Percentiles rank a stretch among this genome's conserved stretches.
These are phyloP conservation scores for Vicugna pacos DNA, from an alignment of 2,113 vertebrate species.

Conservation along the genomic window DNA sequence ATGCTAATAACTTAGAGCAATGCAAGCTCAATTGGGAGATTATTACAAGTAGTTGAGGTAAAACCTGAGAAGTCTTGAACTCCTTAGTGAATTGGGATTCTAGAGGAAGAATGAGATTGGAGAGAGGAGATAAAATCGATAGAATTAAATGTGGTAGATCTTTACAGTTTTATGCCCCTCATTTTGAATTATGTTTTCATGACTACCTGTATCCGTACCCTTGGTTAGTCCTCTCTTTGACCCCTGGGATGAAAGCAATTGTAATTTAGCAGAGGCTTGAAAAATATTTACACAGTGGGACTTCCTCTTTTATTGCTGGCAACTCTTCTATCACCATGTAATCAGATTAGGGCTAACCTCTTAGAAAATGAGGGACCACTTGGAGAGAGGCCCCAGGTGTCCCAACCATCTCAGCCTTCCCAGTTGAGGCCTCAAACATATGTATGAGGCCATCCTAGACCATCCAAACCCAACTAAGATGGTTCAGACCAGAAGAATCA, in stretches of 20 bases:
- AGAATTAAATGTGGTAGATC: neutral
- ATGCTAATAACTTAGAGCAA: neutral
- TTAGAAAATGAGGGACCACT: neutral
- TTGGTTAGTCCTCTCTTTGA: neutral
- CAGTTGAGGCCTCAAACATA: neutral
- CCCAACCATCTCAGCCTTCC: neutral
- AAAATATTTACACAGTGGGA: neutral
- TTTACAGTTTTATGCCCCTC: neutral
- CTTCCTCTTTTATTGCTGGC: neutral
- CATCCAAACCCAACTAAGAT: neutral
- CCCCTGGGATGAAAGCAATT: neutral
- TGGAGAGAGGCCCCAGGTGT: neutral
- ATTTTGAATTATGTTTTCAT: neutral
- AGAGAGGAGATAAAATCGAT: neutral
- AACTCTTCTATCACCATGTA: neutral
- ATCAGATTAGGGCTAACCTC: neutral
- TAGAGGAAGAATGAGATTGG: neutral
- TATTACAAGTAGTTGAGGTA: neutral
- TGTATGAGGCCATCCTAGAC: neutral
- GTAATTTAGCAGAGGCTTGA: neutral
- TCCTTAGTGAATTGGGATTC: constrained; percentile 22
- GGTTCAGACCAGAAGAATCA: neutral
- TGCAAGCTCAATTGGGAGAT: neutral
- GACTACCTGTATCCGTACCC: neutral
- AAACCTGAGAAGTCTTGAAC: neutral